Percentiles rank a stretch among this genome's conserved stretches.
These are phyloP conservation scores for Acanthococcus lagerstroemiae DNA, from an alignment of 2,888 invertebrate genomes.

Conservation along the genomic window DNA sequence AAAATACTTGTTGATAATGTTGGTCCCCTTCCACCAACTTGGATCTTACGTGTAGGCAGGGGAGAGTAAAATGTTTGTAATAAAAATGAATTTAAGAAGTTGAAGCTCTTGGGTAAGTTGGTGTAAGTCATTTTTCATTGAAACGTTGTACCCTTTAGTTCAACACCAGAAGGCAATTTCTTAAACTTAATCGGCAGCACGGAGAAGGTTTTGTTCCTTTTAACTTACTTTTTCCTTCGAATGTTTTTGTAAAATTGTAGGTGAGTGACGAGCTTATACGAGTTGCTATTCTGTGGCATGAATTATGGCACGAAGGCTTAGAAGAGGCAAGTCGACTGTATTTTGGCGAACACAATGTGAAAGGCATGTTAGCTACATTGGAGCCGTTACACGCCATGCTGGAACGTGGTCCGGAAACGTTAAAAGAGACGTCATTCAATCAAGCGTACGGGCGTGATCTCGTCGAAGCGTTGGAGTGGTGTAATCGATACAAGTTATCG, in stretches of 20 bases:
- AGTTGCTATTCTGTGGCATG: constrained; percentile 98
- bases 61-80: too few species aligned
- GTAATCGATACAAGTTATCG: constrained; percentile 63
- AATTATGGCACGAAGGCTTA: constrained; percentile 97
- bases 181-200: too few species aligned
- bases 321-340: constrained; percentile 88
- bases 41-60: too few species aligned
- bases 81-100: too few species aligned
- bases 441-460: constrained; percentile 93
- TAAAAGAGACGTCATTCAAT: constrained; percentile 93
- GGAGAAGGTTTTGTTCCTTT: not conserved
- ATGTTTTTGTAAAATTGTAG: not conserved
- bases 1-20: too few species aligned
- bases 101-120: too few species aligned
- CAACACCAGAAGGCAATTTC: too few species aligned
- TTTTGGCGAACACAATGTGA: constrained; percentile 91
- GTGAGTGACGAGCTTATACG: constrained; percentile 84
- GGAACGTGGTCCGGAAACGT: constrained; percentile 85
- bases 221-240: not conserved
- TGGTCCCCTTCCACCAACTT: too few species aligned
- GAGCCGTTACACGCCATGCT: constrained; percentile 91
- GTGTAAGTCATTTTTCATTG: too few species aligned
- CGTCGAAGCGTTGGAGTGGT: constrained; percentile 91
- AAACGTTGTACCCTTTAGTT: too few species aligned
- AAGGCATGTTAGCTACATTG: constrained; percentile 91